Conservation (phyloP, 2,113 vertebrate species). For the Alaudala cheleensis region DNA sequence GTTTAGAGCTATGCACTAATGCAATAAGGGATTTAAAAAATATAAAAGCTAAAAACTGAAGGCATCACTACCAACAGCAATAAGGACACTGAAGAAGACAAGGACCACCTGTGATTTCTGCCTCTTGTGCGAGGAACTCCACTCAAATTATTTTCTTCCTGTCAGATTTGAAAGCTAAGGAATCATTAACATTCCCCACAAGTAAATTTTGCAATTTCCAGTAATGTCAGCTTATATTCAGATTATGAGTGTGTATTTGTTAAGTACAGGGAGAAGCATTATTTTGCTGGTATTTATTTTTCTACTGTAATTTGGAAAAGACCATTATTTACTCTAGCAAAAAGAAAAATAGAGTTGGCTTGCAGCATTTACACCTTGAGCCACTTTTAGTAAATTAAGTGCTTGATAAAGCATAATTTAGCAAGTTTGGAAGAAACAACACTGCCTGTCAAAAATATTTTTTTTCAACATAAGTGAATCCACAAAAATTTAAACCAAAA, state of each 20-base stretch:
- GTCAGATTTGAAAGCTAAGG: not conserved
- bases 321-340: not conserved
- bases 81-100: not conserved
- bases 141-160: not conserved
- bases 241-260: not conserved
- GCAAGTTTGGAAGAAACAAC: not conserved
- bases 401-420: not conserved
- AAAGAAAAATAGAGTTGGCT: not conserved
- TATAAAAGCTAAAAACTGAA: not conserved
- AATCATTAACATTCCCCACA: not conserved
- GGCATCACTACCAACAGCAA: not conserved
- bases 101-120: not conserved
- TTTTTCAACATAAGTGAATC: not conserved
- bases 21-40: not conserved
- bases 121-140: not conserved
- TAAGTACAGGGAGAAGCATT: not conserved
- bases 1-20: not conserved
- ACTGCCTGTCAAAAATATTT: not conserved
- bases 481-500: not conserved
- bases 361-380: not conserved
- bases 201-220: conserved; percentile 5
- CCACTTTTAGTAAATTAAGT: not conserved
- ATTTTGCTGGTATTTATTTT: not conserved
- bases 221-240: not conserved
- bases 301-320: not conserved